Evolutionary conservation across 1,140 invertebrate genomes (phyloP).

Genomic region (Dendrolimus kikuchii): DNA sequence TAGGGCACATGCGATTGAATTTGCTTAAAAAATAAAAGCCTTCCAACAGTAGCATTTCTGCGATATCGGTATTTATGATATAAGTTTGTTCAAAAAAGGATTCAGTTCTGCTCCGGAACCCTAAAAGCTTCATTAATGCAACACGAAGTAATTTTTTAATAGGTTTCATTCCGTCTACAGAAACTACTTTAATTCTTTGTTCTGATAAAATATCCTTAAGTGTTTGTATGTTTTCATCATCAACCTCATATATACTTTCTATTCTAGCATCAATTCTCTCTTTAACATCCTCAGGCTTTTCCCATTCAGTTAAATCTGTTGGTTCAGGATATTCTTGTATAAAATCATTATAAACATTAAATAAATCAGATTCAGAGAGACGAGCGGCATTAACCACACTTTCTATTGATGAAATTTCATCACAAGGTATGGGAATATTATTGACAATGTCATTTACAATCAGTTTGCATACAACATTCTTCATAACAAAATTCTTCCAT

Average conservation of each 20-base stretch:
- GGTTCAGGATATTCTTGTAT: slow-evolving; percentile 59
- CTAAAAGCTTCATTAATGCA: slow-evolving; percentile 36
- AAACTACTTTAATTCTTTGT: slow-evolving; percentile 60
- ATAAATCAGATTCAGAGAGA: slow-evolving; percentile 40
- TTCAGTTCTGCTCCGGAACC: slow-evolving; percentile 52
- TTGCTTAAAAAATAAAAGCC: slow-evolving; percentile 75
- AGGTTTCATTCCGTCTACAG: slow-evolving; percentile 49
- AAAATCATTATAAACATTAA: slow-evolving; percentile 43
- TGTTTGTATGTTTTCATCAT: slow-evolving; percentile 51
- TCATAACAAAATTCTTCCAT: slow-evolving; percentile 43
- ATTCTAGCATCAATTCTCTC: slow-evolving; percentile 60
- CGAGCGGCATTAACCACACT: slow-evolving; percentile 47
- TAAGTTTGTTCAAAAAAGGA: slow-evolving; percentile 73
- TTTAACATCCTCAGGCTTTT: slow-evolving; percentile 54
- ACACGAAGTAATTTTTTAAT: slow-evolving; percentile 45
- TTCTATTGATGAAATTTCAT: slow-evolving; percentile 22
- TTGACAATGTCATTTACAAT: slow-evolving; percentile 44
- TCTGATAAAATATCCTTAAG: slow-evolving; percentile 44
- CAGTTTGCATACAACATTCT: slow-evolving; percentile 39
- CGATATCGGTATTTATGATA: slow-evolving; percentile 65
- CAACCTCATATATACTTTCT: slow-evolving; percentile 54
- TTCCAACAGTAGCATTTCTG: slow-evolving; percentile 66
- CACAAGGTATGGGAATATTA: slow-evolving; percentile 9
- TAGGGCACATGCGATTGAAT: slow-evolving; percentile 74
- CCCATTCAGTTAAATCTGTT: slow-evolving; percentile 54